phyloP scores from a whole-genome alignment of 2,113 vertebrate species.

The Ceyx cyanopectus region DNA sequence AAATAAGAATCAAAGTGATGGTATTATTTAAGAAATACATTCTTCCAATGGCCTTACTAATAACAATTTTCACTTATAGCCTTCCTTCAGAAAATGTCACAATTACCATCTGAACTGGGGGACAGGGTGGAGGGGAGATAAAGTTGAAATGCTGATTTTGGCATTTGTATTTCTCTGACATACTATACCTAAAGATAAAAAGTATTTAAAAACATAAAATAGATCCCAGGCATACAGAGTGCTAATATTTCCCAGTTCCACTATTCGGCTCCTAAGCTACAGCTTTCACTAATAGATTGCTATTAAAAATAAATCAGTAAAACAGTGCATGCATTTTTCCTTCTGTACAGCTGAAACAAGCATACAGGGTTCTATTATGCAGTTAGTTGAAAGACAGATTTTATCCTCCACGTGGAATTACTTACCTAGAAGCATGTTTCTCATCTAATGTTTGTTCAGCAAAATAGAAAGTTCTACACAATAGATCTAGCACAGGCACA shows the following conservation, averaged over 20 bases:
- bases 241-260: neutral
- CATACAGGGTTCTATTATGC: neutral
- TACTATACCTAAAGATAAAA: conserved; percentile 22
- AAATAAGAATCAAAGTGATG: neutral
- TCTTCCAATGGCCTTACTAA: neutral
- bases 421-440: conserved; percentile 84
- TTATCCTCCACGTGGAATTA: conserved; percentile 59
- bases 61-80: conserved; percentile 5
- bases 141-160: conserved; percentile 30
- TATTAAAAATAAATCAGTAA: conserved; percentile 31
- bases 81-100: conserved; percentile 41
- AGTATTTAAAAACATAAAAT: neutral
- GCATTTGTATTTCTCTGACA: conserved; percentile 18
- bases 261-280: neutral
- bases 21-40: conserved; percentile 11
- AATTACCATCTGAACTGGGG: neutral
- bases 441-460: conserved; percentile 46
- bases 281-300: conserved; percentile 12
- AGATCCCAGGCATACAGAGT: neutral
- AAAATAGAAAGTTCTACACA: conserved; percentile 45
- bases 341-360: conserved; percentile 4
- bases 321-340: neutral
- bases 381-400: conserved; percentile 17
- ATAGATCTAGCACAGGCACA: conserved; percentile 6
- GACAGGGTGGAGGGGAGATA: neutral